phyloP scores from a whole-genome alignment of 2,113 vertebrate species.

The Neofelis nebulosa region DNA sequence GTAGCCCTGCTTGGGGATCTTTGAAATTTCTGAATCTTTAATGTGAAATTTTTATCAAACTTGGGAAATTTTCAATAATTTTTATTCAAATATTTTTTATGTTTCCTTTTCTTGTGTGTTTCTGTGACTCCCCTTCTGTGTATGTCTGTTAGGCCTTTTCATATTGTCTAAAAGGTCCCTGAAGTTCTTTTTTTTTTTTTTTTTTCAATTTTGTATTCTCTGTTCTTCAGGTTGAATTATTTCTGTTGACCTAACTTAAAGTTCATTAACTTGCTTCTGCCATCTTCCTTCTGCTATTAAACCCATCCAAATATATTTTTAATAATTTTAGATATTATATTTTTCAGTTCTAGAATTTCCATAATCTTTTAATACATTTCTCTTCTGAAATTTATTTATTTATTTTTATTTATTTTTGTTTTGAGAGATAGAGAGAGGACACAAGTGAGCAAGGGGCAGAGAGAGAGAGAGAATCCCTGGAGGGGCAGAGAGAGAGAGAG shows the following conservation, averaged over 20 bases:
- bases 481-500: too few relatives aligned
- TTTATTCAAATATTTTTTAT: background rate
- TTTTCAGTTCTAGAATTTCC: background rate
- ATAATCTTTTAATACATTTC: background rate
- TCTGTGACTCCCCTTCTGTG: background rate
- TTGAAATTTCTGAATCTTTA: background rate
- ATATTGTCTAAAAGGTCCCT: background rate
- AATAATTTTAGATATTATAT: background rate
- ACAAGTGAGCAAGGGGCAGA: too few relatives aligned
- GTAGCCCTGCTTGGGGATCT: background rate
- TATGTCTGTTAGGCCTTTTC: background rate
- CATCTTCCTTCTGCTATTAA: background rate
- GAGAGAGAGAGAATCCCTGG: too few relatives aligned
- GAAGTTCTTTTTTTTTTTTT: background rate
- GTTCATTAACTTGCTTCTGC: background rate
- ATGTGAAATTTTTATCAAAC: background rate
- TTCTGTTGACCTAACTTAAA: background rate
- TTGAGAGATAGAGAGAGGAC: too few relatives aligned
- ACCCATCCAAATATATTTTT: background rate
- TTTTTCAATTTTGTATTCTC: background rate
- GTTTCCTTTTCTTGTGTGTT: background rate
- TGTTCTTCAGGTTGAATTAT: background rate
- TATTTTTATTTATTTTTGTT: too few relatives aligned
- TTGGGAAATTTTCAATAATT: background rate
- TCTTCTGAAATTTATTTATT: background rate